A percentile compares a stretch with the other conserved stretches of the same genome.
These are phyloP conservation scores for Rhyacichthys aspro DNA, from an alignment of 2,797 vertebrate genomes.

Conservation along the genomic window DNA sequence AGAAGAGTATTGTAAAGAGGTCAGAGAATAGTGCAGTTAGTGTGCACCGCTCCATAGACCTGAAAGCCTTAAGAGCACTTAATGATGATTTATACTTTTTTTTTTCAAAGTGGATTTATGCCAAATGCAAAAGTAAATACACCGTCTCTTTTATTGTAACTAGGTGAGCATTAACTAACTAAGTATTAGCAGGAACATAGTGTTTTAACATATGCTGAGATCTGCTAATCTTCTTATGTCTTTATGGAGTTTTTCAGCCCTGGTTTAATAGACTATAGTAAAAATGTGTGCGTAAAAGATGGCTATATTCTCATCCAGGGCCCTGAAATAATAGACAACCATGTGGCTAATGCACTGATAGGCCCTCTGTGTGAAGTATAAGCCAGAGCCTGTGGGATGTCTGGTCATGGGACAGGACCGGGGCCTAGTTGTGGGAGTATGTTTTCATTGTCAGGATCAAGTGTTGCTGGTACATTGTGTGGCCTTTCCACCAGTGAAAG, in stretches of 20 bases:
- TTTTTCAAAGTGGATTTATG: conserved; percentile 9
- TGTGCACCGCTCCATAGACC: conserved; percentile 30
- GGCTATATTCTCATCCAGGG: conserved; percentile 63
- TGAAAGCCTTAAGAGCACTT: conserved; percentile 8
- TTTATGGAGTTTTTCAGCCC: conserved; percentile 58
- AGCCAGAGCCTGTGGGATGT: conserved; percentile 68
- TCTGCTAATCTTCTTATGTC: conserved; percentile 79
- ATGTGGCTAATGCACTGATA: conserved; percentile 77
- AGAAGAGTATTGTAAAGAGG: conserved; percentile 85
- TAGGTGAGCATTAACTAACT: conserved; percentile 75
- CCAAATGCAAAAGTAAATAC: conserved; percentile 23
- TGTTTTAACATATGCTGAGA: conserved; percentile 80
- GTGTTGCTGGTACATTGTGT: conserved; percentile 43
- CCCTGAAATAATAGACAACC: conserved; percentile 73
- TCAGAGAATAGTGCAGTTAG: conserved; percentile 67
- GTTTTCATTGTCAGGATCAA: conserved; percentile 1
- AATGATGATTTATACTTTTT: not conserved
- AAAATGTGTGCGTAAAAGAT: conserved; percentile 75
- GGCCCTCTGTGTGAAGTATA: conserved; percentile 71
- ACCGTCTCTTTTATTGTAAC: conserved; percentile 48
- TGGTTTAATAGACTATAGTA: conserved; percentile 71
- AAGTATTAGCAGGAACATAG: conserved; percentile 75
- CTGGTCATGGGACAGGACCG: conserved; percentile 17
- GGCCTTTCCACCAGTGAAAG: conserved; percentile 64
- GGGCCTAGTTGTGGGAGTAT: conserved; percentile 1